Evolutionary conservation across 2,888 invertebrate species (phyloP).

Genomic region (Sussaba pulchella): DNA sequence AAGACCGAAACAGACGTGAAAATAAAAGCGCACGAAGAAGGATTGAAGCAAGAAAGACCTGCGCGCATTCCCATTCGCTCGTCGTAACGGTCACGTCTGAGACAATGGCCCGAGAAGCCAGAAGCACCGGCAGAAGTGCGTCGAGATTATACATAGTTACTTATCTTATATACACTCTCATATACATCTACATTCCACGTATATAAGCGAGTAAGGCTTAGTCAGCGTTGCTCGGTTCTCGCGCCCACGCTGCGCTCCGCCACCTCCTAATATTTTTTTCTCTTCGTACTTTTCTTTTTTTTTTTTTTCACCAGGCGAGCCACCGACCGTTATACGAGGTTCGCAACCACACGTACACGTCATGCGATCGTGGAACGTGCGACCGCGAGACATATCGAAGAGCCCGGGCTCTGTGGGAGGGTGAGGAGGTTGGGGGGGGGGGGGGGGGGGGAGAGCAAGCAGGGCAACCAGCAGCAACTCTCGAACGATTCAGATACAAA

Average conservation of each 20-base stretch:
- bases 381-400: not conserved
- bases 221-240: slow-evolving; percentile 22
- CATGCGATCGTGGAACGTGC: slow-evolving; percentile 13
- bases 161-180: not conserved
- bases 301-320: slow-evolving; percentile 11
- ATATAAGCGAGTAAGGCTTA: not conserved
- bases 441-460: not conserved
- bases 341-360: slow-evolving; percentile 1
- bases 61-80: slow-evolving; percentile 56
- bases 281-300: not conserved
- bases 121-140: slow-evolving; percentile 48
- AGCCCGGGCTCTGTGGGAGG: no score
- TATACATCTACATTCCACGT: not conserved
- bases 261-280: slow-evolving; percentile 39
- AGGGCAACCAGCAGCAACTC: not conserved
- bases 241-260: slow-evolving; percentile 41
- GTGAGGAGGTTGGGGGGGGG: no score
- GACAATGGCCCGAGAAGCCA: slow-evolving; percentile 58
- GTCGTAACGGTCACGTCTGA: slow-evolving; percentile 65
- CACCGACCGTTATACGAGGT: slow-evolving; percentile 25
- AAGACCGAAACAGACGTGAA: slow-evolving; percentile 4
- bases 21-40: slow-evolving; percentile 3
- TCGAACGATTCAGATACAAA: not conserved
- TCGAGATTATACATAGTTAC: slow-evolving; percentile 7
- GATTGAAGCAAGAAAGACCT: slow-evolving; percentile 26